Evolutionary conservation across 2,888 invertebrate species (phyloP), one percentile per base, ranked within the genome.

Genomic region (Acanthococcus lagerstroemiae): DNA sequence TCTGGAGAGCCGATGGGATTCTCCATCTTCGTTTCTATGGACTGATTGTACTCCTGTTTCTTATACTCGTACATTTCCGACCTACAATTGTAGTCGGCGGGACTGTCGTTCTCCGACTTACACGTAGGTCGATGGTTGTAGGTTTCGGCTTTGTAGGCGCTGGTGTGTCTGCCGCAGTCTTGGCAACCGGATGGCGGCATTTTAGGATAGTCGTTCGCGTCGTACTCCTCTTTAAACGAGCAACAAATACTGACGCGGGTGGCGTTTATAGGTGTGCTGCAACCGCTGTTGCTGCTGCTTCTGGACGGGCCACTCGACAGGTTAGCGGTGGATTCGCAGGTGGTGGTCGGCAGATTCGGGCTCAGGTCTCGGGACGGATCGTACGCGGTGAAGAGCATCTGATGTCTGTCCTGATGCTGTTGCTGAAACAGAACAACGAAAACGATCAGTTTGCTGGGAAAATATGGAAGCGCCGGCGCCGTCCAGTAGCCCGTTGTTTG

Each of bases 291-390:
- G 70, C 56, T 71, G 69, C 27, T 67, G 30, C 21, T 55, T 52
- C 52, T 55, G 46, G 48, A 37, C 15, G 9, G 55, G 17, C 52
- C 26, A 4, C 21, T 21, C 22, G 63, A 52, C n/a, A 63, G 19
- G 24, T 52, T 63, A 24, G 63, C 52, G 44, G 52, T 52, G 6
- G 50, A 30, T 37, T 63, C 68, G 81, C 83, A 69, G 83, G 83
- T 61, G 26, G 68, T 70, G 78, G 84, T 83, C 67, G 87, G 86
- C 70, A 86, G 83, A 74, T 84, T 86, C 71, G 87, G 86, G 74
- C 86, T 86, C 71, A 86, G 79, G 74, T 86, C 86, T 73, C 85
- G 82, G 72, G 84, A 83, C 74, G 84, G 84, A 76, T 86, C 86
- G 80, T 85, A 85, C 74, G 82, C 82, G 77, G 81, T 82, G 76